phyloP scores from a whole-genome alignment of 1,140 invertebrate species.

The Agrypnia vestita region DNA sequence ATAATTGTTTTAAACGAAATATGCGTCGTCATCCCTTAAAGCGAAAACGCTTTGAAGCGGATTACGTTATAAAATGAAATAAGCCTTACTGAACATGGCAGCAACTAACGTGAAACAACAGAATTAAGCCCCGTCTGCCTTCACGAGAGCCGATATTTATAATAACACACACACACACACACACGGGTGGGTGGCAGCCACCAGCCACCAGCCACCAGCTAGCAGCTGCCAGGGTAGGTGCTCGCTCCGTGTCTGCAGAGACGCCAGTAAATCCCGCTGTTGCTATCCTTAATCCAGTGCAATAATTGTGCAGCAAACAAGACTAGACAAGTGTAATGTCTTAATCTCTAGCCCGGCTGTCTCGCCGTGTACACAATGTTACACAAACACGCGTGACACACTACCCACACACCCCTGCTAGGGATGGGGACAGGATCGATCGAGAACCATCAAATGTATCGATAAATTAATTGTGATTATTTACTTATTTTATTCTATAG shows the following conservation, averaged over 20 bases:
- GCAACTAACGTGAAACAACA: constrained; percentile 28
- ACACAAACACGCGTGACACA: background rate
- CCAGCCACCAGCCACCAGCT: background rate
- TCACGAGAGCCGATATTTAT: constrained; percentile 15
- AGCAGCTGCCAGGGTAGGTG: too few species aligned
- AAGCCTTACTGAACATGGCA: background rate
- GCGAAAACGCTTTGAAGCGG: too few species aligned
- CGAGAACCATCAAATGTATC: too few species aligned
- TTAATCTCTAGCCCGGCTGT: constrained; percentile 25
- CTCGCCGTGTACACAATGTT: background rate
- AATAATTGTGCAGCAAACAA: constrained; percentile 31
- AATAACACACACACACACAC: background rate
- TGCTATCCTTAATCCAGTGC: constrained; percentile 21
- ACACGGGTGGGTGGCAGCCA: background rate
- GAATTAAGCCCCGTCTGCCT: constrained; percentile 4
- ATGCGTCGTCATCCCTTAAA: too few species aligned
- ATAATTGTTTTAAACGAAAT: too few species aligned
- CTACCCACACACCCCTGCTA: too few species aligned
- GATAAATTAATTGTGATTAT: too few species aligned
- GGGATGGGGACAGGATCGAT: too few species aligned
- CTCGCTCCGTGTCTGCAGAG: background rate
- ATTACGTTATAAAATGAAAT: too few species aligned
- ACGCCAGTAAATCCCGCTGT: constrained; percentile 18
- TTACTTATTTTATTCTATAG: too few species aligned
- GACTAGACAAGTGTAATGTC: constrained; percentile 38